These are phyloP conservation scores for Ectobius pallidus DNA, from an alignment of 2,888 invertebrate genomes.

Conservation along the genomic window DNA sequence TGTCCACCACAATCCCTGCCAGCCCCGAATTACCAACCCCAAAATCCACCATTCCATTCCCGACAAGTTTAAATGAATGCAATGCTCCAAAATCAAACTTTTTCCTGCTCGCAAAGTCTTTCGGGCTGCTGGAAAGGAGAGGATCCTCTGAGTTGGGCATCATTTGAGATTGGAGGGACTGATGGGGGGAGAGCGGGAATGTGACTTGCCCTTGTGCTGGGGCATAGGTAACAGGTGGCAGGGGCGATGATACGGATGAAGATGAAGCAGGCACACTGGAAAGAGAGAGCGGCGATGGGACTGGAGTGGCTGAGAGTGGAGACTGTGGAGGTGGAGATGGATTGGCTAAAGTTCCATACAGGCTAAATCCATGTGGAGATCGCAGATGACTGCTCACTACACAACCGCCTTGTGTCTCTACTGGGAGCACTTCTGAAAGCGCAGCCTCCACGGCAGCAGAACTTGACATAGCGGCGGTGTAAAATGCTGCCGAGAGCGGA, in stretches of 20 bases:
- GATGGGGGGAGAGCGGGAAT: slow-evolving; percentile 55
- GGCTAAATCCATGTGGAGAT: slow-evolving; percentile 62
- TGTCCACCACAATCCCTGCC: slow-evolving; percentile 65
- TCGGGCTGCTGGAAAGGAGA: slow-evolving; percentile 79
- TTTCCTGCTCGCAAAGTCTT: slow-evolving; percentile 64
- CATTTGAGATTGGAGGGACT: slow-evolving; percentile 76
- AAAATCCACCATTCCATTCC: slow-evolving; percentile 61
- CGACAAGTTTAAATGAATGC: slow-evolving; percentile 62
- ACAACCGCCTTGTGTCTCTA: slow-evolving; percentile 39
- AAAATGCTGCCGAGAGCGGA: slow-evolving; percentile 82
- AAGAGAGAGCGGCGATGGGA: slow-evolving; percentile 58
- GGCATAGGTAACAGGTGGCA: slow-evolving; percentile 54
- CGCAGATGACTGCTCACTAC: slow-evolving; percentile 17
- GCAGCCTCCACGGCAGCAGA: slow-evolving; percentile 88
- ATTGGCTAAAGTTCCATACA: slow-evolving; percentile 39
- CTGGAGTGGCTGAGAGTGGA: slow-evolving; percentile 63
- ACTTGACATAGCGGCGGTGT: slow-evolving; percentile 83
- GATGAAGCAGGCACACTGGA: slow-evolving; percentile 51
- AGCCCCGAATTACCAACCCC: slow-evolving; percentile 60
- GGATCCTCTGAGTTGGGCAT: slow-evolving; percentile 90
- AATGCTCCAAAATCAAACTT: slow-evolving; percentile 50
- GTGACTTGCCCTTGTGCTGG: slow-evolving; percentile 53
- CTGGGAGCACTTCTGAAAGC: slow-evolving; percentile 79
- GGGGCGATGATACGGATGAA: slow-evolving; percentile 51
- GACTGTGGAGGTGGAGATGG: slow-evolving; percentile 47